Base-by-base conservation (phyloP, 1,140 invertebrate species). In the Piezodorus guildinii region DNA sequence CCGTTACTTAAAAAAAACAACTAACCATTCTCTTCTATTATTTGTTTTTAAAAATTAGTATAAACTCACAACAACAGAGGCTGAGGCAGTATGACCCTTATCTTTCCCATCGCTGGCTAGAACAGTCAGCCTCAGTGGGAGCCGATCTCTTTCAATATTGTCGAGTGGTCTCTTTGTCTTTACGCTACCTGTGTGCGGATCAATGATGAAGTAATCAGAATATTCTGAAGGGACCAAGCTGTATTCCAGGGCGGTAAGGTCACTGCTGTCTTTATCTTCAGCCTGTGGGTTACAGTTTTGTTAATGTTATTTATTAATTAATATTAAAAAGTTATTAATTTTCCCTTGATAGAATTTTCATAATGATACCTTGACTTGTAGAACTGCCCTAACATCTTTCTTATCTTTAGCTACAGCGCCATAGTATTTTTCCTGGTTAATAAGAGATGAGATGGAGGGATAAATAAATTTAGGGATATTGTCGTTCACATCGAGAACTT, bases 401-500 rank as follows among this genome's bases (percentile, higher is more conserved):
- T 82, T 82, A 65, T 84, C 80, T 23, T 80, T 78, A 0, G 86
- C 80, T 12, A 91, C 80, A 0, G 89, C 87, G 0, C 82, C 83
- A 65, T 86, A 86, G 69, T 86, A 89, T 59, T 83, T 84, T 19
- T 78, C 74, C 63, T 75, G 75, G n/a, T 75, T 73, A 63, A 70
- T 67, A 5, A 79, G 70, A 45, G 71, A 71, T 39, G 69, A 68
- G 3, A 68, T 68, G 1, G 82, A 79, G 0, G 86, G 83, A 65
- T 86, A 88, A 1, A 89, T 73, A 72, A 94, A 95, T 64, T 82
- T 79, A 0, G 92, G 91, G 3, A 78, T 77, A 71, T 94, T 94
- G 71, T 95, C 91, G 70, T 95, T 95, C 1, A 89, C 81, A 72
- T 95, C 91, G 0, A 85, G 76, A 0, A 96, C 84, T 68, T 88